These are phyloP conservation scores for Cancer borealis DNA, from an alignment of 2,888 invertebrate species.

Conservation along the genomic window DNA sequence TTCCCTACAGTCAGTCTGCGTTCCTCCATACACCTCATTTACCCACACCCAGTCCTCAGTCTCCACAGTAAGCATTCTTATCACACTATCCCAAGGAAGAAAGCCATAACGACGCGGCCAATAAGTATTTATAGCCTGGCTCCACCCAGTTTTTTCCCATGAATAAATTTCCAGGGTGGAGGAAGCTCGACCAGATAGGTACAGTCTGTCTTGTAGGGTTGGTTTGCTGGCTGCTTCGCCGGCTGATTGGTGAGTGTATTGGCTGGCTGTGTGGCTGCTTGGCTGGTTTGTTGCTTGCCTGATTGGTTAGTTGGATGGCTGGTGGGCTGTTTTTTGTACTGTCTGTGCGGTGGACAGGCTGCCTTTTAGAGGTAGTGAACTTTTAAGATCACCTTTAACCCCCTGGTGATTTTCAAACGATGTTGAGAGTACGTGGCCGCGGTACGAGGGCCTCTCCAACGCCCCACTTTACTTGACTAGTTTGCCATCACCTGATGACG, in stretches of 20 bases:
- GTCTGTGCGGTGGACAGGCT: not conserved
- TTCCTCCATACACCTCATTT: not conserved
- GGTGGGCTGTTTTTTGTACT: not conserved
- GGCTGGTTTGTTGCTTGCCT: not conserved
- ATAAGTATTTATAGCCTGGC: slow-evolving; percentile 32
- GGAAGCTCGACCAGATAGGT: not conserved
- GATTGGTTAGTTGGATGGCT: not conserved
- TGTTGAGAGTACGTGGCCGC: not conserved
- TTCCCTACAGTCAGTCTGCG: not conserved
- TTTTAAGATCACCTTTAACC: not conserved
- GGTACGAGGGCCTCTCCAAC: not conserved
- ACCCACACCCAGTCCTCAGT: not conserved
- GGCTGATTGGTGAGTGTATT: not conserved
- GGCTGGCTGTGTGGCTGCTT: not conserved
- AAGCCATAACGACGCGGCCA: slow-evolving; percentile 21
- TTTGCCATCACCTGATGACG: not conserved
- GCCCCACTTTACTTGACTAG: not conserved
- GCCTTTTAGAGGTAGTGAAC: not conserved
- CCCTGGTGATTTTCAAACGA: slow-evolving; percentile 20
- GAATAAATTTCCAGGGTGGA: slow-evolving; percentile 47
- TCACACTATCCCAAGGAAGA: not conserved
- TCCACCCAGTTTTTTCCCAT: slow-evolving; percentile 35
- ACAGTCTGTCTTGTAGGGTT: not conserved
- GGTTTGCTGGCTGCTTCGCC: not conserved
- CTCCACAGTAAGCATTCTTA: slow-evolving; percentile 21